Evolutionary conservation across 23 tunicate genomes (phyloP).

Genomic region (Phallusia fumigata): DNA sequence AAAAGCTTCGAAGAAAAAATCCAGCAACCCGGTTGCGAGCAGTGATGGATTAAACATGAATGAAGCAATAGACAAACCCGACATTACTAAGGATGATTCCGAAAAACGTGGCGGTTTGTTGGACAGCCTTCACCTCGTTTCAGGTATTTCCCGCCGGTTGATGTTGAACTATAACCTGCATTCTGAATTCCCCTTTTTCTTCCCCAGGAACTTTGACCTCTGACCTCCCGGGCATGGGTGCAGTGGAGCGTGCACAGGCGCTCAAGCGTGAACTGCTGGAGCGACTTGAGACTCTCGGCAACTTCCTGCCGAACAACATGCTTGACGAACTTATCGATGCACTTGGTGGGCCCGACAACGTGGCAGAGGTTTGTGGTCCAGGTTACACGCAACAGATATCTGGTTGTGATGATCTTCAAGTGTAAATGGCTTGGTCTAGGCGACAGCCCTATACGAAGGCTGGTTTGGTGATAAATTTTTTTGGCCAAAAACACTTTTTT

Average conservation of each 20-base stretch:
- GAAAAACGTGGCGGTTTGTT: neutral
- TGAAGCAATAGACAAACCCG: neutral
- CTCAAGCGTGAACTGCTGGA: conserved; percentile 69
- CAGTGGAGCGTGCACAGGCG: conserved; percentile 75
- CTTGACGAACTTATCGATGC: conserved; percentile 88
- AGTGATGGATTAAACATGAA: neutral
- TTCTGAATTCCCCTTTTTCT: neutral
- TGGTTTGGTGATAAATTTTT: no score
- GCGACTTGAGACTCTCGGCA: conserved; percentile 33
- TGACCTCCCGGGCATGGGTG: conserved; percentile 50
- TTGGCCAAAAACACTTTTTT: no score
- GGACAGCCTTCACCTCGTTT: neutral
- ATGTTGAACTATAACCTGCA: neutral
- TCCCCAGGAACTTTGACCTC: conserved; percentile 45
- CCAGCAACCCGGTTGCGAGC: neutral
- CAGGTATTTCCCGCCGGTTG: neutral
- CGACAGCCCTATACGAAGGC: no score
- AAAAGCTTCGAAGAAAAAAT: neutral
- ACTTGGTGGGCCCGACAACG: conserved; percentile 86
- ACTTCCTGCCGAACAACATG: conserved; percentile 75
- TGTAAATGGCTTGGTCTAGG: no score
- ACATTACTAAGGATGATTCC: neutral
- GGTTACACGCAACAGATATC: no score
- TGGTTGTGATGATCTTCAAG: no score
- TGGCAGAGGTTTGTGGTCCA: conserved; percentile 82